These are phyloP conservation scores for Chrysina gloriosa DNA, from an alignment of 2,888 invertebrate genomes.

Conservation along the genomic window DNA sequence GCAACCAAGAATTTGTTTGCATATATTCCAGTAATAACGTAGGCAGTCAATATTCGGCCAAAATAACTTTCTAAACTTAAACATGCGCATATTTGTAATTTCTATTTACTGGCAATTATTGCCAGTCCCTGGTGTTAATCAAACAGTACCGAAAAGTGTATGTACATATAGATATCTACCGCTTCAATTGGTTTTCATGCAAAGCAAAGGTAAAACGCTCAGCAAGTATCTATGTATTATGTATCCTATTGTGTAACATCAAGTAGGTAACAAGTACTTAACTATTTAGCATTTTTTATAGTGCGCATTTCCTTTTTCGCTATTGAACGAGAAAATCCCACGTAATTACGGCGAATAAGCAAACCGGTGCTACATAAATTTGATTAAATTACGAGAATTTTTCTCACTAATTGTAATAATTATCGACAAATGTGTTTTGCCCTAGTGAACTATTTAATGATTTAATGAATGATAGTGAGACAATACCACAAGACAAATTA, in stretches of 20 bases:
- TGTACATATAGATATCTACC: not conserved
- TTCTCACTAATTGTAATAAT: too few relatives aligned
- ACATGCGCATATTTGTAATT: slow-evolving; percentile 29
- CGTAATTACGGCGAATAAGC: not conserved
- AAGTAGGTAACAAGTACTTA: not conserved
- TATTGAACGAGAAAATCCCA: slow-evolving; percentile 1
- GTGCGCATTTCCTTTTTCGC: not conserved
- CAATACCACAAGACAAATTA: too few relatives aligned
- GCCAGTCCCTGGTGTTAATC: slow-evolving; percentile 11
- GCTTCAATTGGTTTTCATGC: too few relatives aligned
- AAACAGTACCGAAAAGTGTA: slow-evolving; percentile 3
- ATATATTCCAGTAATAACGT: slow-evolving; percentile 31
- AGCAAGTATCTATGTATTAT: not conserved
- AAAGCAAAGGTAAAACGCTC: not conserved
- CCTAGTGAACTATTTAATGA: too few relatives aligned
- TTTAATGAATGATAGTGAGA: too few relatives aligned
- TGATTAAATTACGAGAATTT: too few relatives aligned
- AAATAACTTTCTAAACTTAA: slow-evolving; percentile 38
- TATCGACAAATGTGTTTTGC: too few relatives aligned
- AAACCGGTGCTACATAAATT: too few relatives aligned
- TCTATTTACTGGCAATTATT: slow-evolving; percentile 35
- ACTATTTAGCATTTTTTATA: too few relatives aligned
- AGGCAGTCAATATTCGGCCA: slow-evolving; percentile 34
- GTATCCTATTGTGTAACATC: not conserved
- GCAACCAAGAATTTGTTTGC: slow-evolving; percentile 12